These are phyloP conservation scores for Centruroides sculpturatus DNA, from an alignment of 1,140 invertebrate species.

Conservation along the genomic window DNA sequence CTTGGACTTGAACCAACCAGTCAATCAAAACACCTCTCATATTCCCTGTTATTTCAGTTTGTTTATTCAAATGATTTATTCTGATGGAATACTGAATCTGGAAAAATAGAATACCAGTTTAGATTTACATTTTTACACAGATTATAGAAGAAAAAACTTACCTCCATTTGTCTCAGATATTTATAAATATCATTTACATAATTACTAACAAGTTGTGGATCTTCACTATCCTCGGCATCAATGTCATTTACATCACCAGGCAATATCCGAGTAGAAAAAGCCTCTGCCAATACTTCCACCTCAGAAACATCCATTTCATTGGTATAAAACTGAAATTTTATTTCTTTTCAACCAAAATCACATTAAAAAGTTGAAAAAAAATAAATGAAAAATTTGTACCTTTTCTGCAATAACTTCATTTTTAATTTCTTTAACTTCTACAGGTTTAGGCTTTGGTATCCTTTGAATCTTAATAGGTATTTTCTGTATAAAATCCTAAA, in stretches of 20 bases:
- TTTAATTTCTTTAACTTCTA: too few species aligned
- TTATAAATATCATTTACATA: conserved; percentile 75
- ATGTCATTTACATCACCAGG: conserved; percentile 40
- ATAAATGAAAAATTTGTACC: too few species aligned
- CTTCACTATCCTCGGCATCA: conserved; percentile 55
- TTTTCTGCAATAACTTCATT: too few species aligned
- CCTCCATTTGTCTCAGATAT: conserved; percentile 57
- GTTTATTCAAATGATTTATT: conserved; percentile 10
- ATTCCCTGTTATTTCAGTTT: conserved; percentile 48
- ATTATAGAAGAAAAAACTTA: conserved; percentile 25
- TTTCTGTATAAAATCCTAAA: too few species aligned
- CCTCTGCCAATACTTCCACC: not conserved
- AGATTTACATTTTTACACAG: not conserved
- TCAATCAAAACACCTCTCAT: conserved; percentile 83
- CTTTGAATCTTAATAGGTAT: too few species aligned
- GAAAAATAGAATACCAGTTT: not conserved
- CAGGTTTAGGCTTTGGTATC: too few species aligned
- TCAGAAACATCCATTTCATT: too few species aligned
- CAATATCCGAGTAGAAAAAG: conserved; percentile 17
- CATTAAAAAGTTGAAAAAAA: too few species aligned
- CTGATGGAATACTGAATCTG: conserved; percentile 12
- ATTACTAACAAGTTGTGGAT: conserved; percentile 58
- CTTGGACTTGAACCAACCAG: conserved; percentile 90
- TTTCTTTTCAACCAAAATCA: too few species aligned
- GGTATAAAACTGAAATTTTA: too few species aligned